phyloP scores from a whole-genome alignment of 2,797 vertebrate genomes.

The Lutjanus argentimaculatus region DNA sequence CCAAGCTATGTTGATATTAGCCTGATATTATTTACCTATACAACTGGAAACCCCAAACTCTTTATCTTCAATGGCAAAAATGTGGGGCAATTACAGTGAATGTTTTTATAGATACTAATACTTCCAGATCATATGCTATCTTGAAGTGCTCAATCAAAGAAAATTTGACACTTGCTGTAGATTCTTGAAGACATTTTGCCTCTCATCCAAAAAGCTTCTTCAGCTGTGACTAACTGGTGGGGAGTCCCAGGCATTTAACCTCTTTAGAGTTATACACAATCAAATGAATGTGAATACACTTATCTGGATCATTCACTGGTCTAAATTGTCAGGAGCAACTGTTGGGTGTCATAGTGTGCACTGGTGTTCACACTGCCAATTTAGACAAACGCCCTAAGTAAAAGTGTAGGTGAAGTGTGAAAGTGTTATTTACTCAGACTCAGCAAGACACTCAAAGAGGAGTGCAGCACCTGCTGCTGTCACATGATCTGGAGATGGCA shows the following conservation, averaged over 20 bases:
- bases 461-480: slow-evolving; percentile 37
- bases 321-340: slow-evolving; percentile 17
- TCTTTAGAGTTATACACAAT: neutral
- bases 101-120: neutral
- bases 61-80: neutral
- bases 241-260: neutral
- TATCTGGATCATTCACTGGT: neutral
- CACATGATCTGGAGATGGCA: slow-evolving; percentile 19
- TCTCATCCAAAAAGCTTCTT: neutral
- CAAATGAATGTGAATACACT: neutral
- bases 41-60: neutral
- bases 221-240: neutral
- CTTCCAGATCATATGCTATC: neutral
- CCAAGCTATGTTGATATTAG: neutral
- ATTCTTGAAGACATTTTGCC: neutral
- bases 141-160: neutral
- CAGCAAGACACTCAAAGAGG: slow-evolving; percentile 25
- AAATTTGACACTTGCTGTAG: neutral
- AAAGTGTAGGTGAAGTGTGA: slow-evolving; percentile 59
- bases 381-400: slow-evolving; percentile 27
- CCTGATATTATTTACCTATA: neutral
- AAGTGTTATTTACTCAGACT: slow-evolving; percentile 58
- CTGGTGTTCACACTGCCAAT: neutral
- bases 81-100: neutral
- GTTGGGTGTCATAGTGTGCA: slow-evolving; percentile 28